Base-by-base conservation (phyloP, 2,888 invertebrate species). In the Pheosia tremula region DNA sequence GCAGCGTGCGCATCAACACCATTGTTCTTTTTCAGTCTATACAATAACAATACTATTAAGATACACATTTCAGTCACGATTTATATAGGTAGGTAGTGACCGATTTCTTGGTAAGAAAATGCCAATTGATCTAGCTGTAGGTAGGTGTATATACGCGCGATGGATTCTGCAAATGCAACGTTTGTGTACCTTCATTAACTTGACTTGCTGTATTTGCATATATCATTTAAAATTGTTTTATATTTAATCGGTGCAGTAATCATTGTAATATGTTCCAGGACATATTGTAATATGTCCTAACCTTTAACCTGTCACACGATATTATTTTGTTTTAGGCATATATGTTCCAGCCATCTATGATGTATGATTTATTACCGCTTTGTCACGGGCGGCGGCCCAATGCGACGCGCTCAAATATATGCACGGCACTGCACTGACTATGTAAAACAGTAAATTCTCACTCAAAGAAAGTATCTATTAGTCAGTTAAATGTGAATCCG, bases 61-160 rank as follows among this genome's bases (percentile, higher is more conserved):
- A 77, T 75, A 83, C 82, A 83, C 74, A 80, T 78, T 83, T 78
- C 60, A 80, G 83, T 87, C 87, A 87, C 86, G 86, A 86, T 72
- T 77, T 75, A 63, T 72, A 75, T 67, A 74, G 67, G 49, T 67
- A 74, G 67, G 53, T 61, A 67, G 70, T 73, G 77, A 74, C 71
- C 62, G 69, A 72, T 72, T 76, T 77, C 79, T 74, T 75, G 70
- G 70, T 69, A 60, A 68, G 72, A 64, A 79, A 80, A 79, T 73
- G 65, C 65, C 76, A 76, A 66, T 53, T 62, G 64, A 57, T 63
- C 58, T 50, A 38, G 63, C 69, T 64, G 61, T 66, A 60, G 57
- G 58, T 56, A 57, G 56, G 37, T 39, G 47, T n/a, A n/a, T 37
- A 6, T 39, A 39, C 8, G 13, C 7, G 39, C 13, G 41, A 9